These are phyloP conservation scores for Heliconius hermathena DNA, from an alignment of 1,140 invertebrate species.

Conservation along the genomic window DNA sequence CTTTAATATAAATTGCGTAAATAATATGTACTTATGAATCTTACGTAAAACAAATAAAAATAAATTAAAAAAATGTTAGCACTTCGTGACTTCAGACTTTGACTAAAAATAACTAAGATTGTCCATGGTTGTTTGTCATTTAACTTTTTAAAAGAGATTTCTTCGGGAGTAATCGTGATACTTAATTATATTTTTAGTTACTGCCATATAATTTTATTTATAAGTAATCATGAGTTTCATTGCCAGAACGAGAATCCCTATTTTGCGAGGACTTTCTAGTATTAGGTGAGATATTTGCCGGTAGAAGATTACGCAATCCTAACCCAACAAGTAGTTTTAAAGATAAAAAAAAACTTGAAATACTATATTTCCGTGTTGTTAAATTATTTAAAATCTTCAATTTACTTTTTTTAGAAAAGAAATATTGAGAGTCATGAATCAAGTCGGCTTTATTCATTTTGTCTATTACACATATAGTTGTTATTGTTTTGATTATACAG, in stretches of 20 bases:
- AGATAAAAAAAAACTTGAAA: not conserved
- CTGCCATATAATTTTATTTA: conserved; percentile 36
- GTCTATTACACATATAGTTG: not conserved
- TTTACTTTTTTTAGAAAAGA: not conserved
- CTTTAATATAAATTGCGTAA: not conserved
- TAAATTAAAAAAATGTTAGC: not conserved
- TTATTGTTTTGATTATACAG: conserved; percentile 3
- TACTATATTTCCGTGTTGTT: not conserved
- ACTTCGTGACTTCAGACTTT: not conserved
- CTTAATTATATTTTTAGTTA: conserved; percentile 32
- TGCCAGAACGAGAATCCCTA: conserved; percentile 52
- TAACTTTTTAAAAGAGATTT: conserved; percentile 34
- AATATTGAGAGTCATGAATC: not conserved
- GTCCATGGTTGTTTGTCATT: conserved; percentile 35
- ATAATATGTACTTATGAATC: not conserved
- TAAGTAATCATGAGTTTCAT: conserved; percentile 63
- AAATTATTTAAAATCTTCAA: not conserved
- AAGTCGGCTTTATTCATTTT: not conserved
- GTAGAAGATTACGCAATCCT: conserved; percentile 64
- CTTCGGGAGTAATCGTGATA: conserved; percentile 28
- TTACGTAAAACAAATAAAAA: not conserved
- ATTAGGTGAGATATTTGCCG: conserved; percentile 62
- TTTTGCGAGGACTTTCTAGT: conserved; percentile 58
- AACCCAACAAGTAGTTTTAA: conserved; percentile 28
- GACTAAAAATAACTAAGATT: not conserved